Base-by-base conservation (phyloP, 2,888 invertebrate species). In the Muschampia plurimacula region DNA sequence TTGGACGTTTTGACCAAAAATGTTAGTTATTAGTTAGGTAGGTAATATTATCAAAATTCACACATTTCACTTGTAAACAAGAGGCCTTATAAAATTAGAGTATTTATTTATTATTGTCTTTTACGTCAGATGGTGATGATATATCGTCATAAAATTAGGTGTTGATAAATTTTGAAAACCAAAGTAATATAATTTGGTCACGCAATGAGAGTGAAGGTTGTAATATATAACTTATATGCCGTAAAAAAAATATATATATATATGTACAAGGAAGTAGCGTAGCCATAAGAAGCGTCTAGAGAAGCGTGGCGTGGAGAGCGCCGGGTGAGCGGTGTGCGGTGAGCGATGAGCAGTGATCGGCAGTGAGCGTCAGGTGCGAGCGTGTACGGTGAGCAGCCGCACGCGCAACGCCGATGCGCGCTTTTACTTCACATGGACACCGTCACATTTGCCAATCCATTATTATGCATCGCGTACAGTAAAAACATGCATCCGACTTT, bases 111-210 rank as follows among this genome's bases (percentile, higher is more conserved):
- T 59, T 52, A 36, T 36, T 36, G 55, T 44, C 9, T 36, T 70
- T 69, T 69, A 70, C 7, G 4, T 36, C 22, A 12, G 13, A 60
- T 71, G 71, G 59, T 39, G 71, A 22, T 71, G 71, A 70, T 39
- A 9, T n/a, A 22, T 65, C 32, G 49, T 66, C 28, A 5, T 36
- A 71, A 13, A 66, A 60, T 71, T 71, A 71, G 59, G 15, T 36
- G 49, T 55, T 22, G 55, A 55, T 69, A 13, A 65, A 65, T 68
- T 72, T 66, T 44, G 62, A 65, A 59, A 66, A 69, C 68, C 65
- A 73, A 73, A 87, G 86, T 83, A 78, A 88, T 87, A 86, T 36
- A 76, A 86, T 87, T 87, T 85, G 88, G 86, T 83, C 78, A 78
- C 82, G 79, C 74, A 72, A 68, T 79, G 76, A 73, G 72, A 79